These are phyloP conservation scores for Diglossa cyanea DNA, from an alignment of 2,797 vertebrate species.

Conservation along the genomic window DNA sequence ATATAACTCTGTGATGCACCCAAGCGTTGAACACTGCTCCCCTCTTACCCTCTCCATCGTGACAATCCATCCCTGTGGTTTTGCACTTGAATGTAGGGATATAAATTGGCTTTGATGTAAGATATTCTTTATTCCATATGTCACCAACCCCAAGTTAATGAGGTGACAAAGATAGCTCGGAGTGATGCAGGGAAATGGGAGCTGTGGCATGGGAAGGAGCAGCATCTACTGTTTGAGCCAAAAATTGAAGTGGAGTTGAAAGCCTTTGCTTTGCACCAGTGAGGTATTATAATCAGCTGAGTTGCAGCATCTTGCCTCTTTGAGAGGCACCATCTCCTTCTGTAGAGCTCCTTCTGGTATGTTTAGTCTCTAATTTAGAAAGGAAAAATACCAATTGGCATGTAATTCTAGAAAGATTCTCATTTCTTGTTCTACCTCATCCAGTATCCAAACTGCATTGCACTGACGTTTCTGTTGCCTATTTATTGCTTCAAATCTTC, in stretches of 20 bases:
- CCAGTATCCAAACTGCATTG: background rate
- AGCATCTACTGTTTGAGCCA: background rate
- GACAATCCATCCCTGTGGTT: background rate
- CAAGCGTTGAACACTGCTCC: background rate
- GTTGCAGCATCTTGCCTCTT: background rate
- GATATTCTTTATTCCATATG: background rate
- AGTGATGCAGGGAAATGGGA: background rate
- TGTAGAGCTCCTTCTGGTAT: background rate
- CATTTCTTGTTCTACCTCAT: background rate
- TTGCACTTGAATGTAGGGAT: background rate
- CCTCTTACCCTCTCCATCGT: background rate
- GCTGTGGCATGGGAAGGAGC: background rate
- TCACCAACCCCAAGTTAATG: background rate
- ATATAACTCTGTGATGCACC: background rate
- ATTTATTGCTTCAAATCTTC: background rate
- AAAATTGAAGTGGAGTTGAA: constrained; percentile 4
- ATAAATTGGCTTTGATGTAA: background rate
- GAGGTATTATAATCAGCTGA: constrained; percentile 15
- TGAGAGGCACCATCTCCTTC: constrained; percentile 14
- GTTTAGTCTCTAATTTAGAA: constrained; percentile 31
- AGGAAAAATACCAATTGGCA: constrained; percentile 8
- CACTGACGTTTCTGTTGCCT: background rate
- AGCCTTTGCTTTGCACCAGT: background rate
- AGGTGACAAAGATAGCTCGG: background rate
- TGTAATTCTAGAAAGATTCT: constrained; percentile 21